A percentile compares a stretch with the other conserved stretches of the same genome.
phyloP scores from a whole-genome alignment of 1,140 invertebrate genomes.

The Galleria mellonella region DNA sequence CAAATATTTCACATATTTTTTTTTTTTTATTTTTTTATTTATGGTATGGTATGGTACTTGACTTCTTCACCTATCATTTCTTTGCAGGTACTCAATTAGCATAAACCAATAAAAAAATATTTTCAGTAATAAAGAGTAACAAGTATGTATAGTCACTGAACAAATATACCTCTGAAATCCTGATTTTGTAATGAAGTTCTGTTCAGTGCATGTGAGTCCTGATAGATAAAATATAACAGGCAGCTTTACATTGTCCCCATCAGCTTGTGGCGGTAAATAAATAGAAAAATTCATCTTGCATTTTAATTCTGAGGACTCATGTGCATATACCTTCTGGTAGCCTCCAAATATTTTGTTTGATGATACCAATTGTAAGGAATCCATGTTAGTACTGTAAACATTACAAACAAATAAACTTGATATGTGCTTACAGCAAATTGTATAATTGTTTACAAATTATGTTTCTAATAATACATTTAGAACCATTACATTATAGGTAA shows the following conservation, averaged over 20 bases:
- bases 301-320: slow-evolving; percentile 86
- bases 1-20: no score
- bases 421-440: no score
- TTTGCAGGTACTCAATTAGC: no score
- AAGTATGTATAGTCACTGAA: no score
- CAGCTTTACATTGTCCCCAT: slow-evolving; percentile 77
- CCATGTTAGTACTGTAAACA: slow-evolving; percentile 47
- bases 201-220: slow-evolving; percentile 95
- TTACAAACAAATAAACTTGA: slow-evolving; percentile 3
- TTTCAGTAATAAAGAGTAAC: no score
- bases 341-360: slow-evolving; percentile 86
- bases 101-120: no score
- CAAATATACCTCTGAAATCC: slow-evolving; percentile 86
- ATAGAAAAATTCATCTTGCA: slow-evolving; percentile 96
- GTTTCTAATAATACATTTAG: no score
- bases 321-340: slow-evolving; percentile 89
- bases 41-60: no score
- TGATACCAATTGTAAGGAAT: slow-evolving; percentile 77
- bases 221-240: slow-evolving; percentile 96
- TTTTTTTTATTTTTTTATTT: no score
- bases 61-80: no score
- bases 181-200: slow-evolving; percentile 97
- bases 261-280: slow-evolving; percentile 87
- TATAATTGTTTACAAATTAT: no score
- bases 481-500: no score